These are phyloP conservation scores for Sebastes umbrosus DNA, from an alignment of 2,797 vertebrate species.

Conservation along the genomic window DNA sequence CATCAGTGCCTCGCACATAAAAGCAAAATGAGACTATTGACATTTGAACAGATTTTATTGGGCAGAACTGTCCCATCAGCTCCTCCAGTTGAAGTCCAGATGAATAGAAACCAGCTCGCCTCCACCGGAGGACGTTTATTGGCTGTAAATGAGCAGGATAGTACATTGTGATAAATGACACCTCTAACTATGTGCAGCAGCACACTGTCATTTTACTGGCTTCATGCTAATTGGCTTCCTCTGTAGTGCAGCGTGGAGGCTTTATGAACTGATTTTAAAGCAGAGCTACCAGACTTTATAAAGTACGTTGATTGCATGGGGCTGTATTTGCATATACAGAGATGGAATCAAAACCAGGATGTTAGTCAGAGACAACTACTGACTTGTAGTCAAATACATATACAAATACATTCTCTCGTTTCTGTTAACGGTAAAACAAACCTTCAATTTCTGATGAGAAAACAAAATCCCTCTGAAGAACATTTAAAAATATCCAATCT, in stretches of 20 bases:
- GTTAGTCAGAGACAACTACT: background rate
- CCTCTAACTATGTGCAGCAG: constrained; percentile 48
- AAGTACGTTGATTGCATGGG: background rate
- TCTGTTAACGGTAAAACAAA: background rate
- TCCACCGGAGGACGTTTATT: constrained; percentile 47
- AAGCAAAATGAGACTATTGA: constrained; percentile 40
- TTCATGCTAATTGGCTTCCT: constrained; percentile 44
- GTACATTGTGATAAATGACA: constrained; percentile 58
- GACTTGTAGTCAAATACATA: background rate
- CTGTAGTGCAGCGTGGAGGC: constrained; percentile 19
- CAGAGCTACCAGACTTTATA: background rate
- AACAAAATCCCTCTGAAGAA: background rate
- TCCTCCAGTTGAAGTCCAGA: constrained; percentile 26
- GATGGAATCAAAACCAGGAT: background rate
- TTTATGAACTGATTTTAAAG: constrained; percentile 22
- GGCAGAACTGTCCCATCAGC: constrained; percentile 28
- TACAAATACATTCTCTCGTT: background rate
- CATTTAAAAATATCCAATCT: background rate
- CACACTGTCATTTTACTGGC: constrained; percentile 33
- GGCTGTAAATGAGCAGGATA: constrained; percentile 54
- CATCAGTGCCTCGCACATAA: constrained; percentile 18
- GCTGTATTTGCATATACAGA: background rate
- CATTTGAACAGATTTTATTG: constrained; percentile 52
- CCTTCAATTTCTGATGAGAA: background rate
- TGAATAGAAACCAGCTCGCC: constrained; percentile 44